These are phyloP conservation scores for Gadus macrocephalus DNA, from an alignment of 2,113 vertebrate species.

Conservation along the genomic window DNA sequence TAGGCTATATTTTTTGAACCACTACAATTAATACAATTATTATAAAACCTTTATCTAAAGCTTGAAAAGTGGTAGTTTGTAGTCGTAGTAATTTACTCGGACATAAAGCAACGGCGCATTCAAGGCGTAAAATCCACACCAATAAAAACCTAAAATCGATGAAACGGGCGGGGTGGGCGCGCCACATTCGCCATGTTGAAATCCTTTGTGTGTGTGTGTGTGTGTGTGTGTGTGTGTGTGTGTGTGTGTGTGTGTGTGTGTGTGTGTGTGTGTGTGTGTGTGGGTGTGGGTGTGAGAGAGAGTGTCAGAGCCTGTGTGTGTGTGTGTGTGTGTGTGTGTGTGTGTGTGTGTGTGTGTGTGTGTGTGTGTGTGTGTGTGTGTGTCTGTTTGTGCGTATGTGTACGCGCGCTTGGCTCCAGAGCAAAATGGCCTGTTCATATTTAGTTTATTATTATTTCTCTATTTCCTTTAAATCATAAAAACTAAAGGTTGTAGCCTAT, in stretches of 20 bases:
- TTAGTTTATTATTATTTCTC: too few relatives aligned
- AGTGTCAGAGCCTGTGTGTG: conserved; percentile 7
- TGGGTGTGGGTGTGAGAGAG: neutral
- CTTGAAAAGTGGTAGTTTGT: neutral
- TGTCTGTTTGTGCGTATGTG: too few relatives aligned
- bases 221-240: conserved; percentile 12
- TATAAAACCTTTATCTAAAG: neutral
- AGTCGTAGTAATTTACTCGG: neutral
- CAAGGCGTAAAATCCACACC: conserved; percentile 9
- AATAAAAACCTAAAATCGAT: conserved; percentile 37
- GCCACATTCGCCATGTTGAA: conserved; percentile 27
- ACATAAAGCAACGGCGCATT: conserved; percentile 9
- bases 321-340: neutral
- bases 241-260: conserved; percentile 22
- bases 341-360: too few relatives aligned
- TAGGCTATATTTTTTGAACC: neutral
- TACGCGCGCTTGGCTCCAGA: too few relatives aligned
- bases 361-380: too few relatives aligned
- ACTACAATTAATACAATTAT: neutral
- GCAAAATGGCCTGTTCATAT: too few relatives aligned
- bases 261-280: conserved; percentile 13
- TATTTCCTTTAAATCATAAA: too few relatives aligned
- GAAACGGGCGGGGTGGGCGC: conserved; percentile 22
- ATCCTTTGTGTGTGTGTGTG: conserved; percentile 27
- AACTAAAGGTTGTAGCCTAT: too few relatives aligned